Conservation (phyloP, 2,888 invertebrate species). For the Eumacrocentrus americanus region DNA sequence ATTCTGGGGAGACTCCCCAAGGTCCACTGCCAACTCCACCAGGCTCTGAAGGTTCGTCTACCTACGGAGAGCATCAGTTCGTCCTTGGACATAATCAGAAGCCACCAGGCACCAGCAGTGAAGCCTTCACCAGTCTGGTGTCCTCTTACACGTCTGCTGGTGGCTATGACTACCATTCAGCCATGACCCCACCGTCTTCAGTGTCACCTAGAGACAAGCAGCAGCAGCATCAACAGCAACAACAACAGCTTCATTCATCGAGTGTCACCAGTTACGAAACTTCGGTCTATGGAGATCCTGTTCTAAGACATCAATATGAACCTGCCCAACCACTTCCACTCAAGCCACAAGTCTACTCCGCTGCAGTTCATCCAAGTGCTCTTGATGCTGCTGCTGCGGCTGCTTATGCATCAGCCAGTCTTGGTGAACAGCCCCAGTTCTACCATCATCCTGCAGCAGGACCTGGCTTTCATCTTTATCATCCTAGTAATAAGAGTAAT, state of each 20-base stretch:
- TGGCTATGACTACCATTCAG: slow-evolving; percentile 83
- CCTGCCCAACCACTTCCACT: slow-evolving; percentile 76
- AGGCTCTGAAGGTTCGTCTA: slow-evolving; percentile 81
- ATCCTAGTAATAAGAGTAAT: slow-evolving; percentile 73
- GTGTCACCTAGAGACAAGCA: slow-evolving; percentile 90
- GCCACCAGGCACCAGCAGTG: slow-evolving; percentile 46
- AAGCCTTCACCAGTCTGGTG: slow-evolving; percentile 68
- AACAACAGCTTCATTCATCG: slow-evolving; percentile 60
- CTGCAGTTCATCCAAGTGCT: slow-evolving; percentile 62
- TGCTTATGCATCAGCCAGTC: slow-evolving; percentile 66
- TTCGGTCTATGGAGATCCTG: slow-evolving; percentile 63
- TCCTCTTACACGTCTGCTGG: slow-evolving; percentile 65
- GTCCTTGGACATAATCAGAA: slow-evolving; percentile 61
- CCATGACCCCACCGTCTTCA: slow-evolving; percentile 97
- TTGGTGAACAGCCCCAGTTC: slow-evolving; percentile 83
- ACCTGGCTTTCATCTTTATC: slow-evolving; percentile 90
- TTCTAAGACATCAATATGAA: slow-evolving; percentile 63
- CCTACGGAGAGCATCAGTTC: slow-evolving; percentile 73
- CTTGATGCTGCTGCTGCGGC: slow-evolving; percentile 71
- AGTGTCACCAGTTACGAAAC: slow-evolving; percentile 69
- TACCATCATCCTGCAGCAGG: slow-evolving; percentile 73
- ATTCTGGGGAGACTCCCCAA: slow-evolving; percentile 62
- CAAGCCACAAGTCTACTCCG: slow-evolving; percentile 88
- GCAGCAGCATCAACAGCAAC: slow-evolving; percentile 68
- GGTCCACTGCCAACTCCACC: slow-evolving; percentile 89